Conservation (phyloP, 2,888 invertebrate genomes). For the Ectobius pallidus region DNA sequence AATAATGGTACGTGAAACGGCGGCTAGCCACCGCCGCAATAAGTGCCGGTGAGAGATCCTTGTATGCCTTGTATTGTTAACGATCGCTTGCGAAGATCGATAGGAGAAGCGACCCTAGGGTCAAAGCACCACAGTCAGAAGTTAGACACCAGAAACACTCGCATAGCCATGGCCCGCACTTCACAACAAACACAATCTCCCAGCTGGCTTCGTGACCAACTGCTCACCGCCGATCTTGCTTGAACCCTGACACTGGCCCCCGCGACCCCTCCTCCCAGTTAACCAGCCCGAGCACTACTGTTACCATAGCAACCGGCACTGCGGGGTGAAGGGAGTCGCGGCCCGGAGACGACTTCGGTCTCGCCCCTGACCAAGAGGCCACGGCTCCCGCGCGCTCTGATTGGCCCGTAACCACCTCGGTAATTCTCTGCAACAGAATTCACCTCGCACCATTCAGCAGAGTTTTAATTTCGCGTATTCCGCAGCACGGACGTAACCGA, state of each 20-base stretch:
- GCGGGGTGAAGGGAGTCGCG: constrained; percentile 15
- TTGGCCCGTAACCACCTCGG: constrained; percentile 40
- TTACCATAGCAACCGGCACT: constrained; percentile 39
- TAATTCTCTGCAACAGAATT: constrained; percentile 13
- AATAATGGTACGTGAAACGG: constrained; percentile 46
- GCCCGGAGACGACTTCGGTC: constrained; percentile 33
- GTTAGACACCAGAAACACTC: not conserved
- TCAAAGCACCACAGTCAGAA: not conserved
- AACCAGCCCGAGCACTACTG: constrained; percentile 11
- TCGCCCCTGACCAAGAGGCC: constrained; percentile 40
- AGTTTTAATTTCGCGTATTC: constrained; percentile 22
- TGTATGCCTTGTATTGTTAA: not conserved
- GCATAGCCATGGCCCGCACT: constrained; percentile 16
- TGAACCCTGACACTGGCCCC: constrained; percentile 39
- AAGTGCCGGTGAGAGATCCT: not conserved
- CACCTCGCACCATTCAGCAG: constrained; percentile 1
- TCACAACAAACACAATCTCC: not conserved
- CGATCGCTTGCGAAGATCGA: not conserved
- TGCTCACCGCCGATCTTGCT: constrained; percentile 24
- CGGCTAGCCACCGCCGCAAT: constrained; percentile 5
- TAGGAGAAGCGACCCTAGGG: not conserved
- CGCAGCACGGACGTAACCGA: not conserved
- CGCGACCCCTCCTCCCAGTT: constrained; percentile 8
- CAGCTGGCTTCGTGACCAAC: not conserved
- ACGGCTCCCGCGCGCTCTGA: constrained; percentile 32